Percentiles rank a stretch among this genome's conserved stretches.
These are phyloP conservation scores for Lasioglossum albipes DNA, from an alignment of 1,140 invertebrate species.

Conservation along the genomic window DNA sequence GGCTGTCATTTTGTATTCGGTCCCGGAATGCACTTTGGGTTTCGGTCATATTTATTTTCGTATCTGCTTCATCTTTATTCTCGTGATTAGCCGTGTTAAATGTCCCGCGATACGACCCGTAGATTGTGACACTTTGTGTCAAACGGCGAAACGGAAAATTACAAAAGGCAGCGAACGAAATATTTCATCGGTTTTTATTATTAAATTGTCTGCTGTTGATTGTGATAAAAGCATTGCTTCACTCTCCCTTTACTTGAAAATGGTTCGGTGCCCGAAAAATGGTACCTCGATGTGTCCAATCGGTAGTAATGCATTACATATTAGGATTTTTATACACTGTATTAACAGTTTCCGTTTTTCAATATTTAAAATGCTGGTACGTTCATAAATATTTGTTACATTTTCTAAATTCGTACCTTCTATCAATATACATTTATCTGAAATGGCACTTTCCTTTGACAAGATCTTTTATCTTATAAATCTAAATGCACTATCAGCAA, in stretches of 20 bases:
- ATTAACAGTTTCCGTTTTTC: too few relatives aligned
- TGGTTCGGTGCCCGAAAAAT: background rate
- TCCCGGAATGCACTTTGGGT: constrained; percentile 53
- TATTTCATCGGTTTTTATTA: constrained; percentile 23
- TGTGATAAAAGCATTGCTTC: constrained; percentile 4
- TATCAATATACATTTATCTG: too few relatives aligned
- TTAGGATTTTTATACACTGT: too few relatives aligned
- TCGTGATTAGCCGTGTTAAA: constrained; percentile 53
- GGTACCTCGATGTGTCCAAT: background rate
- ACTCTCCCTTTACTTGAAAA: background rate
- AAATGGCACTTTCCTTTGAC: too few relatives aligned
- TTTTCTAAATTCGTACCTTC: too few relatives aligned
- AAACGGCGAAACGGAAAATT: constrained; percentile 24
- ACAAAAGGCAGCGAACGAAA: background rate
- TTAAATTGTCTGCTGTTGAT: background rate
- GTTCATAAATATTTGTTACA: too few relatives aligned
- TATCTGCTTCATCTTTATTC: constrained; percentile 58
- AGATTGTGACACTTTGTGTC: constrained; percentile 26
- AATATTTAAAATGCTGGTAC: too few relatives aligned
- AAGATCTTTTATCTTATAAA: too few relatives aligned
- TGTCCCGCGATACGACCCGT: constrained; percentile 38
- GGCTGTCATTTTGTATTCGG: constrained; percentile 57
- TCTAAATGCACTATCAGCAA: too few relatives aligned
- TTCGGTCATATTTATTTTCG: constrained; percentile 55
- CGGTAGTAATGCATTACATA: too few relatives aligned